Evolutionary conservation across 2,797 vertebrate species (phyloP), one percentile per base, ranked within the genome.

Genomic region (Sebastes minor): DNA sequence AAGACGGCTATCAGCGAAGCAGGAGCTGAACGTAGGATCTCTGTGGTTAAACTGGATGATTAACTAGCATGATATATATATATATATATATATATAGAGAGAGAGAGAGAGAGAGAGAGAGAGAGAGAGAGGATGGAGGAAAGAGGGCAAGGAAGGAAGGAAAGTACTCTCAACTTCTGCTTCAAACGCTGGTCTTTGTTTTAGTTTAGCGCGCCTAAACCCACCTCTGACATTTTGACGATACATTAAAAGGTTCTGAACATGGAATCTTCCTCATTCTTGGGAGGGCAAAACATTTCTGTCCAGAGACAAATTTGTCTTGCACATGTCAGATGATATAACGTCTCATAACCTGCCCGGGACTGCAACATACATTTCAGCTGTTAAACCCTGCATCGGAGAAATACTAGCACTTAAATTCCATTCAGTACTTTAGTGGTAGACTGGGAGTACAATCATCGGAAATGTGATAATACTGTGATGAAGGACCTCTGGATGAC

Each of bases 391-490:
- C 46, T 27, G 22, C n/a, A 56, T 33, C 71, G 62, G 62, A 66
- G 68, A 83, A 76, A 83, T 25, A 42, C 38, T 57, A 65, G 67
- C 62, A 69, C 59, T 86, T 69, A 30, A 46, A 81, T 74, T 70
- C 79, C 30, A 66, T 59, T 65, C 73, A 67, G 65, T 69, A 77
- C 59, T 71, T 80, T 73, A 80, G 57, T 46, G 32, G 73, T 25
- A 66, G 65, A 62, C 74, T 35, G 46, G 38, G 82, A 85, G 46
- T 3, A 59, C 66, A 63, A 82, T 89, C 74, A 90, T 70, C 46
- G 83, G 71, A 86, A 83, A 85, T 74, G 84, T 81, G 83, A 89
- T 91, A 87, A 86, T 65, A 56, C 60, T 61, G 68, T 87, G 88
- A 92, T 86, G 75, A 71, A 93, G 74, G 78, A 70, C 60, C 60